Base-by-base conservation (phyloP, 2,113 vertebrate species). In the Rhinopomastus cyanomelas region DNA sequence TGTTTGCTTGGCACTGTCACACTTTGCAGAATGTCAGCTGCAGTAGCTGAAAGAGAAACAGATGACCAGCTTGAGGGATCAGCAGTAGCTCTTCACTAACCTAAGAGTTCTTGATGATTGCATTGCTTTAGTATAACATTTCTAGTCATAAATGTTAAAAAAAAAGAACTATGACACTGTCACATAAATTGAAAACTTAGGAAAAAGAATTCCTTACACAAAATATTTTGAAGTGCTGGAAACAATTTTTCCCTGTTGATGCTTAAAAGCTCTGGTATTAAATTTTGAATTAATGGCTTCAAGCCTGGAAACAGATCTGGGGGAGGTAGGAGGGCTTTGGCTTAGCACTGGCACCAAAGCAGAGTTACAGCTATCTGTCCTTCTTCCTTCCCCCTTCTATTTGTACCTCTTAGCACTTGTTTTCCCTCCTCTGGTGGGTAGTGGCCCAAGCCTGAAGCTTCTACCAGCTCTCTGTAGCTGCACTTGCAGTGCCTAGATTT, bases 31-130 rank as follows among this genome's bases (percentile, higher is more conserved):
- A 86, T 61, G 65, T 78, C 71, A 53, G 52, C 44, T 84, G 27
- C 30, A 39, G 6, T 52, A 67, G 80, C 44, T 85, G 57, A 72
- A 90, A 78, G 73, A 90, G 66, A 84, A 93, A 89, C 59, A 94
- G 88, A 83, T 81, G 51, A 87, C 46, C 76, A 92, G 56, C 61
- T 90, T 93, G 80, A 90, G 48, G 26, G n/a, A 88, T 91, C 71
- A 78, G 77, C 80, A 91, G 17, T 52, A 77, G 57, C 60, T 85
- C 57, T 81, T 95, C 25, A 66, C 62, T 75, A 82, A 85, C 62
- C 62, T 79, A 37, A 75, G 64, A 65, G 65, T 78, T 89, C 64
- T 74, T 83, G 73, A 68, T 77, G 26, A 72, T 52, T 74, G 44
- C 44, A 20, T 66, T 92, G 32, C 51, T 77, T 93, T 89, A 74